These are phyloP conservation scores for Clytia hemisphaerica DNA, from an alignment of 30 jellyfish, hydroid and myxozoan genomes.

Conservation along the genomic window DNA sequence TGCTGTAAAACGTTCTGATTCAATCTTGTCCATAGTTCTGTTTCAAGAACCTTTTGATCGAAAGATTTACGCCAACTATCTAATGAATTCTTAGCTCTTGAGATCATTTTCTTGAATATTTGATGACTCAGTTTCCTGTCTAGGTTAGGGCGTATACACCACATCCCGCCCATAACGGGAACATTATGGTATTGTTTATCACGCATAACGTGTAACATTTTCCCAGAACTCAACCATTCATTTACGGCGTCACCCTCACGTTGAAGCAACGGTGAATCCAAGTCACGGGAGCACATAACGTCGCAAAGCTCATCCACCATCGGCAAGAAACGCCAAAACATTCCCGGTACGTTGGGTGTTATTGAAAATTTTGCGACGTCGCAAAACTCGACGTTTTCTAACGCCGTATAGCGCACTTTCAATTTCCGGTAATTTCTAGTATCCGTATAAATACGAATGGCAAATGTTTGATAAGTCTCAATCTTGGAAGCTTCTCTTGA, in stretches of 20 bases:
- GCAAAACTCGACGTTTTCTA: too few species aligned
- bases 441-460: too few species aligned
- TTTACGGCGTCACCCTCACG: slow-evolving; percentile 17
- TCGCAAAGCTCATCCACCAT: not conserved
- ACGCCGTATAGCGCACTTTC: too few species aligned
- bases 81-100: not conserved
- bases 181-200: not conserved
- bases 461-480: too few species aligned
- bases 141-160: not conserved
- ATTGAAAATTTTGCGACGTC: too few species aligned
- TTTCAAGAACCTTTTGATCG: slow-evolving; percentile 1
- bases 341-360: too few species aligned
- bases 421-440: too few species aligned
- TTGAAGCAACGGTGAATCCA: slow-evolving; percentile 16
- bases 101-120: not conserved
- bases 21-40: not conserved
- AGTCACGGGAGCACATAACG: slow-evolving; percentile 2
- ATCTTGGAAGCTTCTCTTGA: too few species aligned
- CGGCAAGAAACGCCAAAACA: slow-evolving; percentile 14
- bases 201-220: slow-evolving; percentile 18
- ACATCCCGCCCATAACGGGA: slow-evolving; percentile 9
- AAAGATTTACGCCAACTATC: not conserved
- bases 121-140: slow-evolving; percentile 1
- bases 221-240: slow-evolving; percentile 12
- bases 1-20: slow-evolving; percentile 18